These are phyloP conservation scores for Sericinus montela DNA, from an alignment of 2,888 invertebrate species.

Conservation along the genomic window DNA sequence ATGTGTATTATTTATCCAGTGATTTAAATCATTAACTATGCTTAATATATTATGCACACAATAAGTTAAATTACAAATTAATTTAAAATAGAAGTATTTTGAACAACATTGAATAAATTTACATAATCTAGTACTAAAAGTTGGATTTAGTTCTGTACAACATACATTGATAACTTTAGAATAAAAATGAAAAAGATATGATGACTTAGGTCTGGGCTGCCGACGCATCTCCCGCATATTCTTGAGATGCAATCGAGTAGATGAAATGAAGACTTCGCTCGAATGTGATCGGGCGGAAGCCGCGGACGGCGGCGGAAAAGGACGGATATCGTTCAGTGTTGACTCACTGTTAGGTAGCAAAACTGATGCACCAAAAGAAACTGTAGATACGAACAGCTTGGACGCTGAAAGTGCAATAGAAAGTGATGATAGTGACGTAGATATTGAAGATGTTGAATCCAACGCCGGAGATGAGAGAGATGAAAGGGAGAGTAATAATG, in stretches of 20 bases:
- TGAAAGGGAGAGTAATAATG: conserved; percentile 57
- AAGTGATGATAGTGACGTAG: conserved; percentile 72
- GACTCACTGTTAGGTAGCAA: conserved; percentile 80
- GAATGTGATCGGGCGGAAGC: conserved; percentile 73
- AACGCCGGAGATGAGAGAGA: conserved; percentile 65
- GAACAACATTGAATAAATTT: not conserved
- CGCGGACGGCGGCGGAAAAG: conserved; percentile 75
- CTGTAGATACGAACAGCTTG: conserved; percentile 54
- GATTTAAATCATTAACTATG: not conserved
- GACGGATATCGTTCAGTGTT: conserved; percentile 87
- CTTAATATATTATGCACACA: not conserved
- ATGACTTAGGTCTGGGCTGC: not conserved
- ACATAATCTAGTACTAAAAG: not conserved
- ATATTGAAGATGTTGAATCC: conserved; percentile 68
- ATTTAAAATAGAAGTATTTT: not conserved
- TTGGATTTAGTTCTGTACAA: too few relatives aligned
- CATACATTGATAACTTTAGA: too few relatives aligned
- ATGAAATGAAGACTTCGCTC: conserved; percentile 77
- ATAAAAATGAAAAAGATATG: conserved; percentile 6
- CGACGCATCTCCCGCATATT: conserved; percentile 1
- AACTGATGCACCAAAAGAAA: conserved; percentile 49
- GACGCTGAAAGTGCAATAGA: conserved; percentile 65
- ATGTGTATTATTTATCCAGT: not conserved
- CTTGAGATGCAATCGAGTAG: conserved; percentile 61
- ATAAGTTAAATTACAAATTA: not conserved